Conservation (phyloP, 2,797 vertebrate species). For the Malacoraja senta region DNA sequence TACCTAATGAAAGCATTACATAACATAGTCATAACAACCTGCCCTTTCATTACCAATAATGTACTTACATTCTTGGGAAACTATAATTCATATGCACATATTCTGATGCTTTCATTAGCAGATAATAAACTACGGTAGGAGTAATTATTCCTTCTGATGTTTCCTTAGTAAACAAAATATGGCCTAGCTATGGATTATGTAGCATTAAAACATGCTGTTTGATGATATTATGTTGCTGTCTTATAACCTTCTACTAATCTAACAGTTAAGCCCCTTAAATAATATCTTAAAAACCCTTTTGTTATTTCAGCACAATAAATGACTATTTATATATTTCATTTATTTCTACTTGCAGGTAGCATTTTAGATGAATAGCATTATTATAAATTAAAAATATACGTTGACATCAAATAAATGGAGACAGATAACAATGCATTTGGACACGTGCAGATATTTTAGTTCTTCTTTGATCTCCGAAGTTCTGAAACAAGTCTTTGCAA, state of each 20-base stretch:
- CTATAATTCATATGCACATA: background rate
- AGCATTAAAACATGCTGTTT: background rate
- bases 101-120: background rate
- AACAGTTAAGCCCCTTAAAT: background rate
- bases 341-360: background rate
- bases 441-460: background rate
- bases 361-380: background rate
- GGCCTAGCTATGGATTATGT: background rate
- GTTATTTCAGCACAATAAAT: background rate
- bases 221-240: background rate
- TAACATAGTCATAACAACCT: background rate
- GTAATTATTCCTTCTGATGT: background rate
- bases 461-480: background rate
- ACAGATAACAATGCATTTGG: background rate
- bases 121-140: background rate
- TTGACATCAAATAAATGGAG: background rate
- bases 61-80: background rate
- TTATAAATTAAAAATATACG: background rate
- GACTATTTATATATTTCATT: background rate
- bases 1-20: background rate
- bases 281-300: background rate
- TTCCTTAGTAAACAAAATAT: background rate
- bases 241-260: background rate
- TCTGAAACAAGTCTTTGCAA: background rate
- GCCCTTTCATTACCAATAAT: constrained; percentile 1